Evolutionary conservation across 2,113 vertebrate species (phyloP).

Genomic region (Urocolius indicus): DNA sequence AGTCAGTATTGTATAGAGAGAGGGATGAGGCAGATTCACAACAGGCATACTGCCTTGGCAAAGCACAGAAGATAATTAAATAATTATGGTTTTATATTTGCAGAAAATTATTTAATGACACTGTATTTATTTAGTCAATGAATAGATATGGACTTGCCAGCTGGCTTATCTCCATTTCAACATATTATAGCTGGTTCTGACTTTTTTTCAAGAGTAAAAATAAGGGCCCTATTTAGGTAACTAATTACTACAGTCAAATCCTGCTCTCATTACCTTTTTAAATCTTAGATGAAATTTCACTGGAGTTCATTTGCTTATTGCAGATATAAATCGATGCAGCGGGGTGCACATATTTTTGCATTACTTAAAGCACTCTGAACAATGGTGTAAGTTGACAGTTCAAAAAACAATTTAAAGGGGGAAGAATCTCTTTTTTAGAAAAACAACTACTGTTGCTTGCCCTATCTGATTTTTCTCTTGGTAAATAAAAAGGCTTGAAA

Average conservation of each 20-base stretch:
- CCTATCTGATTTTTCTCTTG: neutral
- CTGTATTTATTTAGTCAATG: conserved; percentile 39
- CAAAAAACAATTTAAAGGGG: neutral
- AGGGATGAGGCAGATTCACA: neutral
- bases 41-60: neutral
- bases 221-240: conserved; percentile 17
- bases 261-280: conserved; percentile 2
- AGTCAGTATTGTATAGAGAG: neutral
- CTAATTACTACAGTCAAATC: conserved; percentile 38
- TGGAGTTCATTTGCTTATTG: neutral
- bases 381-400: neutral
- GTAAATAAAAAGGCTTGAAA: neutral
- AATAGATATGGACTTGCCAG: neutral
- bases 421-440: neutral
- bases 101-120: conserved; percentile 26
- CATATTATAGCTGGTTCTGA: neutral
- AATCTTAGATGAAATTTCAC: conserved; percentile 7
- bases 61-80: conserved; percentile 25
- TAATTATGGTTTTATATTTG: conserved; percentile 8
- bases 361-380: conserved; percentile 28
- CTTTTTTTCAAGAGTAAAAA: conserved; percentile 30
- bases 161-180: conserved; percentile 27
- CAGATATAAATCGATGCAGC: neutral
- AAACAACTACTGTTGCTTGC: neutral
- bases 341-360: conserved; percentile 11